These are phyloP conservation scores for Tetramorium simillimum DNA, from an alignment of 1,140 invertebrate genomes.

Conservation along the genomic window DNA sequence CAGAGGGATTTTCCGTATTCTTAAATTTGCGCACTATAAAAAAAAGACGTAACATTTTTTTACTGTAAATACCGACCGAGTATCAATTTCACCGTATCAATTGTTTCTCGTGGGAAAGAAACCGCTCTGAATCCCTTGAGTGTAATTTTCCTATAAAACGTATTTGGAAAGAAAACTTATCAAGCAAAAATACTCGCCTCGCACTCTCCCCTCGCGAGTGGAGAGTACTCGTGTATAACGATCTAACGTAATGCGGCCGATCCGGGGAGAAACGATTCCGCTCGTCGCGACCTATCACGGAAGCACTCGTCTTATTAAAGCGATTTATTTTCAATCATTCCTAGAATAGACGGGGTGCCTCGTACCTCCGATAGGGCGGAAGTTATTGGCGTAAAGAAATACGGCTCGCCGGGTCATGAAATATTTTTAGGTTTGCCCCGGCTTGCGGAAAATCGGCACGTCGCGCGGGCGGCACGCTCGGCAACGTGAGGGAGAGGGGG, in stretches of 20 bases:
- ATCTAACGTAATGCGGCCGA: background rate
- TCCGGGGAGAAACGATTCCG: background rate
- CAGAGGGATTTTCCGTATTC: too few relatives aligned
- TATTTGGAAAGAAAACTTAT: background rate
- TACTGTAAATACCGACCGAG: background rate
- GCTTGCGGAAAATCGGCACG: conserved; percentile 36
- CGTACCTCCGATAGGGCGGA: conserved; percentile 14
- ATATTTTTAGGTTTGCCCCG: conserved; percentile 44
- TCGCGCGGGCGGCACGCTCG: background rate
- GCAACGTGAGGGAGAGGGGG: background rate
- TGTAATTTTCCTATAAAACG: background rate
- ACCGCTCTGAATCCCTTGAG: background rate
- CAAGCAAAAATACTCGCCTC: background rate
- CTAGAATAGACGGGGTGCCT: conserved; percentile 33
- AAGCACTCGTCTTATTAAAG: conserved; percentile 49
- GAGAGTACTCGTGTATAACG: conserved; percentile 4
- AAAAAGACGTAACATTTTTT: background rate
- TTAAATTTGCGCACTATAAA: background rate
- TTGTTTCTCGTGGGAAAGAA: background rate
- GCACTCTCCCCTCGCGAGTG: background rate
- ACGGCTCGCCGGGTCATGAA: conserved; percentile 38
- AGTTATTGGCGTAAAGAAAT: conserved; percentile 55
- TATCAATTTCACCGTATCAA: background rate
- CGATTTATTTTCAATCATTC: conserved; percentile 58
- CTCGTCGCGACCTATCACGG: conserved; percentile 52